Evolutionary conservation across 2,888 invertebrate species (phyloP).

Genomic region (Macaria liturata): DNA sequence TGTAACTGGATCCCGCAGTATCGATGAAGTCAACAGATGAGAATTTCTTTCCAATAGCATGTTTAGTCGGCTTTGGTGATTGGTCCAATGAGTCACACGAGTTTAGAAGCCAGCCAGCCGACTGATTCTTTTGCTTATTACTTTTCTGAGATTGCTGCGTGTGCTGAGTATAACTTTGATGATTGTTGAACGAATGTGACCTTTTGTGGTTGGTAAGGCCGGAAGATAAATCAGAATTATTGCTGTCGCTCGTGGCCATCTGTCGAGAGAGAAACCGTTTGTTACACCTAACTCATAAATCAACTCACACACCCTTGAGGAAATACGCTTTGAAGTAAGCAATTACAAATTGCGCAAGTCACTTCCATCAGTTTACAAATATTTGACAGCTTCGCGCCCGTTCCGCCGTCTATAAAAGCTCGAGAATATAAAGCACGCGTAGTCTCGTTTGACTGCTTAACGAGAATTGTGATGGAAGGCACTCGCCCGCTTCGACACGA

Average conservation of each 20-base stretch:
- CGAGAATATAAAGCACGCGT: slow-evolving; percentile 23
- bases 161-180: slow-evolving; percentile 87
- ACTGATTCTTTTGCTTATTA: slow-evolving; percentile 85
- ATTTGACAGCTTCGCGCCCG: slow-evolving; percentile 43
- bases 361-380: slow-evolving; percentile 42
- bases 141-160: slow-evolving; percentile 83
- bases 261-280: slow-evolving; percentile 50
- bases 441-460: slow-evolving; percentile 19
- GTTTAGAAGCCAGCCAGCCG: slow-evolving; percentile 76
- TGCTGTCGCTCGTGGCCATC: slow-evolving; percentile 86
- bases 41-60: slow-evolving; percentile 83
- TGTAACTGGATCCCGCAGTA: slow-evolving; percentile 78
- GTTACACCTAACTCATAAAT: slow-evolving; percentile 36
- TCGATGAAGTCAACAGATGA: slow-evolving; percentile 81
- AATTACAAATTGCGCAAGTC: slow-evolving; percentile 37
- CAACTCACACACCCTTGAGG: slow-evolving; percentile 32
- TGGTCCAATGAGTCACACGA: slow-evolving; percentile 79
- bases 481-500: slow-evolving; percentile 4
- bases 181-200: slow-evolving; percentile 88
- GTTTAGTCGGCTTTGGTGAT: slow-evolving; percentile 72
- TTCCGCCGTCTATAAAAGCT: slow-evolving; percentile 42
- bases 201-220: slow-evolving; percentile 85
- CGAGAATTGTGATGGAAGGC: slow-evolving; percentile 16
- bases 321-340: slow-evolving; percentile 35
- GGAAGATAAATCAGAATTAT: slow-evolving; percentile 76